These are phyloP conservation scores for Cranoglanis bouderius DNA, from an alignment of 2,113 vertebrate genomes.

Conservation along the genomic window DNA sequence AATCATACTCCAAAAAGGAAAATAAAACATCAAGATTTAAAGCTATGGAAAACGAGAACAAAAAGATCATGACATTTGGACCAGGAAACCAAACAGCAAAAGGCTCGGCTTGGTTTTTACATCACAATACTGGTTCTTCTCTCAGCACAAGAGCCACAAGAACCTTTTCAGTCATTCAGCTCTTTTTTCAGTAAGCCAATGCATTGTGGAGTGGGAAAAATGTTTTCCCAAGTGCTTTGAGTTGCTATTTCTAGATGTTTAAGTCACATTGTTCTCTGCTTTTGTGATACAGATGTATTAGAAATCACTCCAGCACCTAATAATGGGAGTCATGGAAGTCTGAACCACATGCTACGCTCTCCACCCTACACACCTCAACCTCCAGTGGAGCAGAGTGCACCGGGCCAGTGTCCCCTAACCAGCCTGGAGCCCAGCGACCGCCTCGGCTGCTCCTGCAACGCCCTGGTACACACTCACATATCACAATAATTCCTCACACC, in stretches of 20 bases:
- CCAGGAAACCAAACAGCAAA: no score
- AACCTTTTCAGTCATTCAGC: background rate
- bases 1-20: no score
- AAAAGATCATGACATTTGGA: no score
- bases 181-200: background rate
- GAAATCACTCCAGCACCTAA: constrained; percentile 68
- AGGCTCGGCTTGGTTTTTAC: no score
- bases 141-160: background rate
- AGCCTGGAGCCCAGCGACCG: constrained; percentile 56
- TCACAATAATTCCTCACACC: background rate
- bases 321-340: constrained; percentile 77
- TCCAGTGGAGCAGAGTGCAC: constrained; percentile 61
- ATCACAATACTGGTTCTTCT: no score
- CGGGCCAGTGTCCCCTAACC: constrained; percentile 55
- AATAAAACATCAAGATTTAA: no score
- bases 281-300: constrained; percentile 68
- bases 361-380: constrained; percentile 56
- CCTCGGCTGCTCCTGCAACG: constrained; percentile 67
- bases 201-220: background rate
- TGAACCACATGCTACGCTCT: constrained; percentile 72
- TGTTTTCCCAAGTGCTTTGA: background rate
- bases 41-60: no score
- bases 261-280: background rate
- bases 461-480: constrained; percentile 54
- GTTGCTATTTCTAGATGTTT: background rate